Evolutionary conservation across 2,113 vertebrate genomes (phyloP).

Genomic region (human): DNA sequence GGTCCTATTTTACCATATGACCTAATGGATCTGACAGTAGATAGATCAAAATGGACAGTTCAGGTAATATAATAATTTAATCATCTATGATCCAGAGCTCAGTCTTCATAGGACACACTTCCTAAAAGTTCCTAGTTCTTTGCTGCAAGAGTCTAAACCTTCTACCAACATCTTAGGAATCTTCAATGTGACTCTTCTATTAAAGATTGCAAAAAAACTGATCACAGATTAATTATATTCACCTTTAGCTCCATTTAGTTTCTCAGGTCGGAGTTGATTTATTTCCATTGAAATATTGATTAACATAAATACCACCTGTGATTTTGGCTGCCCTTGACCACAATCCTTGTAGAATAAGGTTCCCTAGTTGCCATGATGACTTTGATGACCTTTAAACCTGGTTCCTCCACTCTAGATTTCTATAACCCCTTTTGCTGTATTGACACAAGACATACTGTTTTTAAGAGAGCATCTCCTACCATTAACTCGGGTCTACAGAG

Average conservation of each 20-base stretch:
- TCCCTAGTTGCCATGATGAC: background rate
- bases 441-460: background rate
- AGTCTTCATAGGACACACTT: background rate
- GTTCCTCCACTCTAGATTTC: background rate
- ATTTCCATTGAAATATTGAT: background rate
- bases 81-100: background rate
- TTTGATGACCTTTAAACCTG: rapidly evolving
- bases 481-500: too few relatives aligned
- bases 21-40: background rate
- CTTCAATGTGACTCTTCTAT: background rate
- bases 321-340: background rate
- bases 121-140: background rate
- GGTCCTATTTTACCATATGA: background rate
- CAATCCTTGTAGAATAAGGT: rapidly evolving
- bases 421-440: background rate
- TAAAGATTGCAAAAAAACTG: background rate
- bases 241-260: background rate
- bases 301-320: background rate
- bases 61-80: background rate
- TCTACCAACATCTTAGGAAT: background rate
- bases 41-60: background rate
- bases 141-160: background rate
- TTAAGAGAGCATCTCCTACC: background rate
- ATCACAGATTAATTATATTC: background rate
- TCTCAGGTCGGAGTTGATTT: background rate